Conservation (phyloP, 2,888 invertebrate species). For the Balanococcus diminutus region DNA sequence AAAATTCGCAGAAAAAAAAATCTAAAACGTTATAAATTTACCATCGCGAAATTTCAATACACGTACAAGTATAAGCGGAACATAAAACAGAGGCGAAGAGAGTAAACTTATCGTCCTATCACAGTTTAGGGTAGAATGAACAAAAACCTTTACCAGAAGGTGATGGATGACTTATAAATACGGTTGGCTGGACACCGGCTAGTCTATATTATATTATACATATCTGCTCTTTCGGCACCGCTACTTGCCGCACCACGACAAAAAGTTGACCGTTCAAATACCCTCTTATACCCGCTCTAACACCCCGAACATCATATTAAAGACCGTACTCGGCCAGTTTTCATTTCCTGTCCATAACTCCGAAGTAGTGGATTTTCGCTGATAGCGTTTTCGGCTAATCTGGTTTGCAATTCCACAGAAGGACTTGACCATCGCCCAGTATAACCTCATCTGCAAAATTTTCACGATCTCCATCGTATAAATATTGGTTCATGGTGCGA, state of each 20-base stretch:
- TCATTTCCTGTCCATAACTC: conserved; percentile 54
- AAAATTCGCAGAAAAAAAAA: background rate
- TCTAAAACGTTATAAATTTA: conserved; percentile 11
- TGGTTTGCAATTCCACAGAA: conserved; percentile 48
- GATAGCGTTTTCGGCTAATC: conserved; percentile 52
- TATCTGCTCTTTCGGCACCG: conserved; percentile 45
- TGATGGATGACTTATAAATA: conserved; percentile 54
- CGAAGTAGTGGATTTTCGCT: conserved; percentile 53
- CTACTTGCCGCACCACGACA: conserved; percentile 17
- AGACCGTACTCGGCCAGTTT: conserved; percentile 54
- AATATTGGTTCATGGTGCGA: background rate
- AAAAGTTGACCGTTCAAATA: conserved; percentile 51
- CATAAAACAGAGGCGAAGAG: conserved; percentile 42
- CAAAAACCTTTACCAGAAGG: conserved; percentile 54
- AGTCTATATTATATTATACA: conserved; percentile 45
- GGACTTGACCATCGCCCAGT: conserved; percentile 41
- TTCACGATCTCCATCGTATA: conserved; percentile 48
- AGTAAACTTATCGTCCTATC: conserved; percentile 51
- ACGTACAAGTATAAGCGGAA: conserved; percentile 26
- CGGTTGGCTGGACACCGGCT: conserved; percentile 54
- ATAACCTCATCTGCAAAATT: conserved; percentile 53
- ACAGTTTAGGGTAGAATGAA: conserved; percentile 53
- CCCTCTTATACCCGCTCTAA: conserved; percentile 46
- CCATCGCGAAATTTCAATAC: conserved; percentile 42
- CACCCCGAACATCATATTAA: conserved; percentile 47